Evolutionary conservation across 37 sponge, comb jelly and placozoan genomes (phyloP).

Genomic region (Diacarnus erythraeanus): DNA sequence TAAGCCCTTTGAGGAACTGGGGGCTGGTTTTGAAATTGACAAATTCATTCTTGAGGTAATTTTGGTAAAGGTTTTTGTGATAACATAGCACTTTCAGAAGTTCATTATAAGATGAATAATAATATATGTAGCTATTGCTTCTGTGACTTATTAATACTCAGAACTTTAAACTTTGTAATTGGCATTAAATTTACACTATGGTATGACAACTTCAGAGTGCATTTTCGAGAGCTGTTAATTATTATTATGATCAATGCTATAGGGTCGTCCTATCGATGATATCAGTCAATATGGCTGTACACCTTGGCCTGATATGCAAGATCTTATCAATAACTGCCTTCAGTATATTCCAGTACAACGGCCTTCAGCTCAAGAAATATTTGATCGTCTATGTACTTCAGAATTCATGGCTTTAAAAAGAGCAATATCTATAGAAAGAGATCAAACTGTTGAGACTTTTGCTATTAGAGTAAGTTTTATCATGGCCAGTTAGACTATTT

Average conservation of each 20-base stretch:
- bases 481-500: neutral
- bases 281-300: conserved; percentile 70
- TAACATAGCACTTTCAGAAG: too few species aligned
- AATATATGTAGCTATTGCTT: too few species aligned
- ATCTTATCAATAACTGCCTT: conserved; percentile 68
- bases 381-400: conserved; percentile 51
- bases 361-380: conserved; percentile 67
- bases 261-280: conserved; percentile 64
- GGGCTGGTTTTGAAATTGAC: conserved; percentile 55
- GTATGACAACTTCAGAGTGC: too few species aligned
- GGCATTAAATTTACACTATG: too few species aligned
- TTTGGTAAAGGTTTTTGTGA: too few species aligned
- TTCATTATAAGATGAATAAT: too few species aligned
- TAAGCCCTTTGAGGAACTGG: conserved; percentile 70
- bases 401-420: conserved; percentile 66
- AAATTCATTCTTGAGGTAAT: conserved; percentile 64
- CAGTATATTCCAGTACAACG: conserved; percentile 63
- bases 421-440: conserved; percentile 47
- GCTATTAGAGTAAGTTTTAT: conserved; percentile 51
- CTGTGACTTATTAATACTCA: too few species aligned
- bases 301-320: conserved; percentile 88
- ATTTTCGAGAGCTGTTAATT: too few species aligned
- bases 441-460: conserved; percentile 45
- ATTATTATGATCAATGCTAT: too few species aligned
- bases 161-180: neutral